Evolutionary conservation across 2,797 vertebrate species (phyloP), one percentile per base, ranked within the genome.

Genomic region (Oryzias sinensis): DNA sequence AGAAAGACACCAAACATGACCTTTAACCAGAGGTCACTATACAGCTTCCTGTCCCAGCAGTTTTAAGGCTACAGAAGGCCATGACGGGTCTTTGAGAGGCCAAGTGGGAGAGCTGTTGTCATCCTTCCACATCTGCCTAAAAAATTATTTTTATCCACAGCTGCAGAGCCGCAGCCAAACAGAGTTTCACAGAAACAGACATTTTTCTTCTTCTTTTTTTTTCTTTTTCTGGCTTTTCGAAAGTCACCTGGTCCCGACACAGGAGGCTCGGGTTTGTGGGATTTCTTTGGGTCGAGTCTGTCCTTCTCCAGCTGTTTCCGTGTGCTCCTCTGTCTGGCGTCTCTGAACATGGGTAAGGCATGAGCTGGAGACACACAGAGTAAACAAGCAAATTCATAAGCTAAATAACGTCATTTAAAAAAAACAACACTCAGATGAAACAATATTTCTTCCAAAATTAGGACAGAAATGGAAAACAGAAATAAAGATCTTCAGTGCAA

Each of bases 221-320:
- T 45, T 45, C n/a, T 20, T 17, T 17, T 2, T 20, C 33, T 29
- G 20, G 24, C 18, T 48, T 25, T 33, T 16, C 4, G 3, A 37
- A 61, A 13, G 24, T 75, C 88, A 99, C 96, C 97, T 94, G 97
- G 96, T 82, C 97, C 97, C 14, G 97, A 97, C 18, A 99, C 94
- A 0, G 97, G 97, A 49, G 97, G 97, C 73, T 98, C 96, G 0
- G 97, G 97, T 77, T 98, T 99, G 90, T 98, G 95, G 54, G 96
- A 99, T 81, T 95, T 98, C 79, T 94, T 76, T 1, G 97, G 97
- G 75, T 98, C 97, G 37, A 98, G 88, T 14, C 97, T 83, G 83
- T 98, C 97, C 82, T 98, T 99, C 85, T 99, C 97, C 88, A 98
- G 90, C 84, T 99, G 97, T 59, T 99, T 99, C 56, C 95, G 92